Conservation (phyloP, 2,113 vertebrate genomes). For the Cebus imitator region DNA sequence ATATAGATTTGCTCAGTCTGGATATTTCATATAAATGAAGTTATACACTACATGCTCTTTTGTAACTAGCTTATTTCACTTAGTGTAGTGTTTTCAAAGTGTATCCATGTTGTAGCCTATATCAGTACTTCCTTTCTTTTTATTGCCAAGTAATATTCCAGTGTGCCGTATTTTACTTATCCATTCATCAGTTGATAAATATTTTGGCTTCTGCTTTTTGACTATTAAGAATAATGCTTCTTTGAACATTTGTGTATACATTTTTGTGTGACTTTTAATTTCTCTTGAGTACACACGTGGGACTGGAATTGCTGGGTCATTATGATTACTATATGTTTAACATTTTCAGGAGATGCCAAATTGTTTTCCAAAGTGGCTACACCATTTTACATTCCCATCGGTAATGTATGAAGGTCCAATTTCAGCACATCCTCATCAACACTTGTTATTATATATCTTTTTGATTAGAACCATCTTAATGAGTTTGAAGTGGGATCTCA, state of each 20-base stretch:
- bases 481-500: background rate
- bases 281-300: background rate
- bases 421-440: background rate
- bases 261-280: constrained; percentile 28
- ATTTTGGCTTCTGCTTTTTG: background rate
- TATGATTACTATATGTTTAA: background rate
- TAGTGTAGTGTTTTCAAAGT: background rate
- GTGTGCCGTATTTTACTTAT: background rate
- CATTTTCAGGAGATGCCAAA: background rate
- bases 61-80: background rate
- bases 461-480: background rate
- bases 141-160: background rate
- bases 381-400: background rate
- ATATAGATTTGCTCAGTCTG: constrained; percentile 21
- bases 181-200: background rate
- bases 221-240: background rate
- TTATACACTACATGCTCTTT: background rate
- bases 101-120: background rate
- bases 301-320: background rate
- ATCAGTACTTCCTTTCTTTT: constrained; percentile 4
- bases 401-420: background rate
- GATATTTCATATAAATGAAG: background rate
- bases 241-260: background rate
- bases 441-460: background rate
- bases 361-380: background rate